Base-by-base conservation (phyloP, 1,140 invertebrate species). In the Lordiphosa stackelbergi region DNA sequence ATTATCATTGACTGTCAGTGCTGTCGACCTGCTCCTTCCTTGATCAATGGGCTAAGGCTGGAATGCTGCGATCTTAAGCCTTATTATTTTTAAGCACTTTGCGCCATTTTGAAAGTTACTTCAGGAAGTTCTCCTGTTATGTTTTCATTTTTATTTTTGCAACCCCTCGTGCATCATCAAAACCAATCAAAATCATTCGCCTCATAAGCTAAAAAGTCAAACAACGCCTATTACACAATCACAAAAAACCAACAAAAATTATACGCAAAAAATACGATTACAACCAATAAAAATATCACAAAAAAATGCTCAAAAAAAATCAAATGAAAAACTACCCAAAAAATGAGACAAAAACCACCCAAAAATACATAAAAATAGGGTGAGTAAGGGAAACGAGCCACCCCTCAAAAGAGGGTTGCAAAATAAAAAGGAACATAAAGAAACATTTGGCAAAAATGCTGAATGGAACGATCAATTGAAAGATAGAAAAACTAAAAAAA, bases 231-330 rank as follows among this genome's bases (percentile, higher is more conserved):
- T 75, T 74, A 12, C 57, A 56, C 53, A 79, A 81, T 69, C 28
- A 22, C 19, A 19, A 6, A 53, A 42, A 36, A 40, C 45, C 51
- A 19, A 41, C 35, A 43, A 13, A 40, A 78, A 69, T 81, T 75
- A 56, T 52, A 81, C 59, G 77, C 68, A 55, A 81, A 81, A 81
- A 83, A 83, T 53, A 24, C 48, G 42, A 75, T 75, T 47, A 68
- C 66, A 37, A 56, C 75, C 75, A 79, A 79, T 79, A 75, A 79
- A 79, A 81, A 81, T 53, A 74, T 66, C 53, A 36, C 42, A 68
- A 60, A 65, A 55, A 55, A 65, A 53, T 28, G 7, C 37, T 37
- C 8, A 40, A 48, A 58, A 63, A 66, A 57, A 51, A n/a, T 2
- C 40, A 41, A 31, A 46, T 48, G 55, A 62, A 78, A 63, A 60